A percentile compares a stretch with the other conserved stretches of the same genome.
These are phyloP conservation scores for Malurus splendens DNA, from an alignment of 2,797 vertebrate genomes.

Conservation along the genomic window DNA sequence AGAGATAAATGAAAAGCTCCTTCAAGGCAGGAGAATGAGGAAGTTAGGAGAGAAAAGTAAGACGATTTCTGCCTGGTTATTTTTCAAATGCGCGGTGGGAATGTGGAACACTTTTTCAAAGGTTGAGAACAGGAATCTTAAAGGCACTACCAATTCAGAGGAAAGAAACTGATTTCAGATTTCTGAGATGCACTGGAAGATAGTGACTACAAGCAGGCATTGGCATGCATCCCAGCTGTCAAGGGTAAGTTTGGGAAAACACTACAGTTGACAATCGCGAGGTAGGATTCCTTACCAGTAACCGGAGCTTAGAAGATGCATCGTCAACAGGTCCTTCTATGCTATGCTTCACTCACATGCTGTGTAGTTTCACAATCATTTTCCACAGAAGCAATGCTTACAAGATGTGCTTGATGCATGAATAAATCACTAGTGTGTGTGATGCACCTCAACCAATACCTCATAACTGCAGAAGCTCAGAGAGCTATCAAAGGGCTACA, in stretches of 20 bases:
- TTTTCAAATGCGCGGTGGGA: not conserved
- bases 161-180: not conserved
- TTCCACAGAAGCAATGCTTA: not conserved
- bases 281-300: not conserved
- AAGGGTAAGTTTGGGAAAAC: not conserved
- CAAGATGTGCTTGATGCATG: not conserved
- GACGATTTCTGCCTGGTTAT: not conserved
- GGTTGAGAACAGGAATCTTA: not conserved
- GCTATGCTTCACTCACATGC: not conserved
- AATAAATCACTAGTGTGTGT: not conserved
- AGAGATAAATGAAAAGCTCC: not conserved
- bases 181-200: not conserved
- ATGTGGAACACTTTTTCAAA: not conserved
- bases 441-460: not conserved
- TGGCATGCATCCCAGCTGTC: not conserved
- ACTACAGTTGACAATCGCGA: not conserved
- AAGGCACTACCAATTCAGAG: not conserved
- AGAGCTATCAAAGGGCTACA: not conserved
- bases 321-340: not conserved
- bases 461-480: not conserved
- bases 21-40: not conserved
- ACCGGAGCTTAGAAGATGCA: not conserved
- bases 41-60: not conserved
- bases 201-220: not conserved
- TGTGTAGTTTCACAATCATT: not conserved